Percentiles rank a stretch among this genome's conserved stretches.
Conservation (phyloP, 2,797 vertebrate species). For the Crypturellus tataupa region DNA sequence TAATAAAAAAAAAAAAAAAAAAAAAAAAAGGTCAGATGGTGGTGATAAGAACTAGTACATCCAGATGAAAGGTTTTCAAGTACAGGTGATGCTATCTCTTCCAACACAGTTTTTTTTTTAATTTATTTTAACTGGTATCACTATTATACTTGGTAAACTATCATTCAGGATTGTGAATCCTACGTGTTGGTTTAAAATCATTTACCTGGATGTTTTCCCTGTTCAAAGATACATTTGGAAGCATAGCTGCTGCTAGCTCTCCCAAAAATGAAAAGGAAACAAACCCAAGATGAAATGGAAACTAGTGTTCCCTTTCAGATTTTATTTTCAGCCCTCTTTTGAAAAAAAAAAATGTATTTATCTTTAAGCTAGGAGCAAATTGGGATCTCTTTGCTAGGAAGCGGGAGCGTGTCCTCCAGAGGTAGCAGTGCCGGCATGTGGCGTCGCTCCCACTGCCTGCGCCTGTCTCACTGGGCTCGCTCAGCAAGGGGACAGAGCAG, state of each 20-base stretch:
- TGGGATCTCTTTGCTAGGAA: neutral
- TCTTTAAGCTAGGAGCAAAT: neutral
- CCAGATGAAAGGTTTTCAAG: neutral
- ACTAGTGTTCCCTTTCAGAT: neutral
- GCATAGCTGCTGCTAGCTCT: neutral
- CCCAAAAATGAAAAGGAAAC: neutral
- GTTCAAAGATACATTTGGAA: neutral
- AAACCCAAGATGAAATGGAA: neutral
- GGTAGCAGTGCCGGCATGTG: neutral
- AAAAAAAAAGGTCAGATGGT: neutral
- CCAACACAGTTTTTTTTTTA: neutral
- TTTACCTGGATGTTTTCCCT: neutral
- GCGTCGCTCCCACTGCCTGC: fast-evolving
- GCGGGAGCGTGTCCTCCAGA: neutral
- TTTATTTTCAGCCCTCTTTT: neutral
- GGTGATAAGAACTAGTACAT: neutral
- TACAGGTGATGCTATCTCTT: neutral
- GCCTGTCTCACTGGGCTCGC: neutral
- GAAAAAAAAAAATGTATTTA: neutral
- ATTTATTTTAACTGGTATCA: neutral
- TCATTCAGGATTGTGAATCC: neutral
- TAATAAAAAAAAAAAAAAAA: no score
- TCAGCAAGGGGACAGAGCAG: neutral
- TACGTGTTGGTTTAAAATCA: neutral
- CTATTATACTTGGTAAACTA: neutral